phyloP scores from a whole-genome alignment of 2,797 vertebrate genomes.

The Anguilla megastoma region DNA sequence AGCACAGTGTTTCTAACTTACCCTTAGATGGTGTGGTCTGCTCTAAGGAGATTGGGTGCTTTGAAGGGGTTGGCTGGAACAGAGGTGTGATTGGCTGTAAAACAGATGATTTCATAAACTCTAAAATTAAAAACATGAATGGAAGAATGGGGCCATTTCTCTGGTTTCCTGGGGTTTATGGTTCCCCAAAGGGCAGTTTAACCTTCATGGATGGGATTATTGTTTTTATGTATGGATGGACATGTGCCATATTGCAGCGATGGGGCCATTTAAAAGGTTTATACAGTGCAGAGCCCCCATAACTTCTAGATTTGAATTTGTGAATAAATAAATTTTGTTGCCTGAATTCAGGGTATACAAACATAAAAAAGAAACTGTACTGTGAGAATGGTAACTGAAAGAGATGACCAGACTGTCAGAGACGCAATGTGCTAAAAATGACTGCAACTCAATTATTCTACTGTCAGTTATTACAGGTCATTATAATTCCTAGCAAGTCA shows the following conservation, averaged over 20 bases:
- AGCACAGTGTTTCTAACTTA: not conserved
- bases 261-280: not conserved
- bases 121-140: not conserved
- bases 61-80: not conserved
- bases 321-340: not conserved
- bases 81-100: not conserved
- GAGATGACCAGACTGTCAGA: not conserved
- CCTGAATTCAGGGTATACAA: not conserved
- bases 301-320: not conserved
- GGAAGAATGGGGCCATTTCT: constrained; percentile 9
- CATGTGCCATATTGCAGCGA: not conserved
- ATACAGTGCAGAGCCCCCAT: not conserved
- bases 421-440: not conserved
- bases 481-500: constrained; percentile 24
- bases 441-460: not conserved
- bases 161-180: not conserved
- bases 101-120: not conserved
- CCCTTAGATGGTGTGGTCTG: constrained; percentile 4
- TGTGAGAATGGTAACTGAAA: not conserved
- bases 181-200: not conserved
- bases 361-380: not conserved
- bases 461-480: constrained; percentile 6
- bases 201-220: not conserved
- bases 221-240: not conserved
- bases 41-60: not conserved